phyloP scores from a whole-genome alignment of 2,888 invertebrate species.

The Odontocerum albicorne region DNA sequence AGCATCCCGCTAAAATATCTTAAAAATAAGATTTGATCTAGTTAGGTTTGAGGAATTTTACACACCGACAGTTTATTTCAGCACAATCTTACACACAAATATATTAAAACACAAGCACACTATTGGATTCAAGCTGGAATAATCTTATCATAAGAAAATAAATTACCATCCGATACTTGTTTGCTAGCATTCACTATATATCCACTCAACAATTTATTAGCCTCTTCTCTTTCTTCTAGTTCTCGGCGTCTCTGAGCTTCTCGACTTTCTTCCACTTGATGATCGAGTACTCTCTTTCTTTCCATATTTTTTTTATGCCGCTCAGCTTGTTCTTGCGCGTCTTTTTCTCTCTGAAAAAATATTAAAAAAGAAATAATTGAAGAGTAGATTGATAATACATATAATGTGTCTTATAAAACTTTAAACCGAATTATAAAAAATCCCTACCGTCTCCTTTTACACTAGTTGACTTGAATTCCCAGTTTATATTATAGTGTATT shows the following conservation, averaged over 20 bases:
- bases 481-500: no score
- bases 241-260: constrained; percentile 14
- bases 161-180: neutral
- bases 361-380: neutral
- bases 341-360: constrained; percentile 15
- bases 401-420: no score
- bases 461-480: no score
- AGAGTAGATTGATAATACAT: no score
- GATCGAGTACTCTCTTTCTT: constrained; percentile 22
- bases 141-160: neutral
- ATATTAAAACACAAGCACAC: neutral
- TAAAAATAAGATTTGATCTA: no score
- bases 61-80: no score
- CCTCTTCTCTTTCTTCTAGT: constrained; percentile 15
- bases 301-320: constrained; percentile 6
- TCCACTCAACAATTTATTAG: constrained; percentile 10
- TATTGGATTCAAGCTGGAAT: neutral
- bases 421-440: no score
- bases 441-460: no score
- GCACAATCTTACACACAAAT: no score
- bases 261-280: constrained; percentile 22
- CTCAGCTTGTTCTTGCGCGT: constrained; percentile 16
- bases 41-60: no score
- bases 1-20: no score
- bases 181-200: no score